These are phyloP conservation scores for Ispidina lecontei DNA, from an alignment of 2,797 vertebrate species.

Conservation along the genomic window DNA sequence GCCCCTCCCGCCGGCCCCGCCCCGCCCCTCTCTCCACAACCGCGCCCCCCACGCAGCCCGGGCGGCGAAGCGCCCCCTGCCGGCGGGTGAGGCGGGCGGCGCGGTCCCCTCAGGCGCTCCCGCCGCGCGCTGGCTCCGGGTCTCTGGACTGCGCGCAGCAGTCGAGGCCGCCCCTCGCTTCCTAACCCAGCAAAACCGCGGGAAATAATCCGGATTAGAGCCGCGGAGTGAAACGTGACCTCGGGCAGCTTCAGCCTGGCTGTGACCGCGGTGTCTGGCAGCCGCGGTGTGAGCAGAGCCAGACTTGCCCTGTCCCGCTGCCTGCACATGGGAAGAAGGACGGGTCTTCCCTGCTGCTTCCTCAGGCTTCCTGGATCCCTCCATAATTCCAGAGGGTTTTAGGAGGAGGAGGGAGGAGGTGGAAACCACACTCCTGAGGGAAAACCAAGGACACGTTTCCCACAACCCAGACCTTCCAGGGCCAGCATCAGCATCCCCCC, in stretches of 20 bases:
- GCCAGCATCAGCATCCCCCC: neutral
- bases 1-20: no score
- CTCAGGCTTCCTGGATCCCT: neutral
- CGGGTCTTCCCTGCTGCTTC: neutral
- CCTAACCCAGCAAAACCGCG: neutral
- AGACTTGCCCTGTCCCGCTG: neutral
- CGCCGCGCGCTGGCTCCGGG: neutral
- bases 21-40: no score
- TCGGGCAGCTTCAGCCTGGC: fast-evolving
- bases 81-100: neutral
- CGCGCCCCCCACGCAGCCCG: neutral
- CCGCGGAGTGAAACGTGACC: neutral
- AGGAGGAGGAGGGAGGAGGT: neutral
- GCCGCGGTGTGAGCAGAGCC: fast-evolving
- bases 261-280: fast-evolving
- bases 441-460: neutral
- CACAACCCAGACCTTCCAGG: neutral
- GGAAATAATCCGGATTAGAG: fast-evolving
- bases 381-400: neutral
- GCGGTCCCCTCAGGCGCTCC: neutral
- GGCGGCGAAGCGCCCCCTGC: neutral
- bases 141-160: no score
- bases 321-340: neutral
- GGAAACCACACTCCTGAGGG: no score
- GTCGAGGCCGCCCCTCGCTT: fast-evolving